Evolutionary conservation across 2,888 invertebrate genomes (phyloP), one percentile per base, ranked within the genome.

Genomic region (Lasioglossum marginatum): DNA sequence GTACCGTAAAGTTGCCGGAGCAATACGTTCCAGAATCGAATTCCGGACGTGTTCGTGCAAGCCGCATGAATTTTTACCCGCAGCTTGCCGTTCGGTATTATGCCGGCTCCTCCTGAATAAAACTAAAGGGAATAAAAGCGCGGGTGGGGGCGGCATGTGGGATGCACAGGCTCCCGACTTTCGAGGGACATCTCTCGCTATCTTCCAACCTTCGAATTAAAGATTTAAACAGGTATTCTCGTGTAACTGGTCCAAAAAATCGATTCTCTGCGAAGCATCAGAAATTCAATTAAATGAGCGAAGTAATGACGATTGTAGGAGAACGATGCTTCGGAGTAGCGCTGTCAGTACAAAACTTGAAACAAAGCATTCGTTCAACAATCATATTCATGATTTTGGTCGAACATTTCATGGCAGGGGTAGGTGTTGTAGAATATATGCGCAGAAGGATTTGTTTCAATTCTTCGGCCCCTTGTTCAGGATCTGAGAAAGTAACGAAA

Each of bases 1-100:
- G 82, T 88, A 88, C 87, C 84, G 87, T 87, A 87, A 87, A 86
- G 81, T 80, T 84, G 82, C 75, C 77, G 70, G 78, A 45, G 87
- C 57, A 60, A 77, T 79, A 87, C 83, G 79, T 80, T 84, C 82
- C 79, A 66, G 87, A 84, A 87, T 87, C 87, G 87, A 86, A 87
- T 87, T 86, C 86, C 86, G 83, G 76, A 86, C 86, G 77, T 83
- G 86, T 77, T 83, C 81, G 75, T 27, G 43, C 77, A 57, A 81
- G 81, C 86, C 81, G 27, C 87, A 83, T 83, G 86, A 87, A 87
- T 87, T 83, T 86, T 86, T 83, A 73, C 73, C 52, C 34, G 37
- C 34, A 34, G 48, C 66, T 27, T 66, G 34, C 57, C 34, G 37
- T 45, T 63, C 43, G 71, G 45, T 70, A 63, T 72, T 31, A 34